Percentiles rank a stretch among this genome's conserved stretches.
Conservation (phyloP, 2,113 vertebrate species). For the Labeo catla region DNA sequence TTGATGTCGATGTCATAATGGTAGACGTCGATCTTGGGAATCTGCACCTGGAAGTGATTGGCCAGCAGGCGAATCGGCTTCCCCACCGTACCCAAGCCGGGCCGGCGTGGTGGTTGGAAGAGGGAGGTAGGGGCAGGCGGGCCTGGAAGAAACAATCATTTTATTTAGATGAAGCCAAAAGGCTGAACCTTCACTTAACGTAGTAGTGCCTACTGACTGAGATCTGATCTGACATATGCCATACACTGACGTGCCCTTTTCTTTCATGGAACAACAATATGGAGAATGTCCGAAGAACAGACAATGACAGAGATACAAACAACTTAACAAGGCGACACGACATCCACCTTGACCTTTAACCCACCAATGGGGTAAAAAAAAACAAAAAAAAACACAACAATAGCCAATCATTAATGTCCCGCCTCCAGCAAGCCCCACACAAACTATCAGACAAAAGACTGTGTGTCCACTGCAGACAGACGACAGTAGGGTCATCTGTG, state of each 20-base stretch:
- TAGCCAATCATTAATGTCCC: constrained; percentile 35
- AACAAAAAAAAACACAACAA: constrained; percentile 29
- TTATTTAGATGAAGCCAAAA: background rate
- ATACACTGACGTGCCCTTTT: background rate
- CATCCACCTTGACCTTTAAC: constrained; percentile 28
- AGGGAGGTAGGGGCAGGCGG: constrained; percentile 88
- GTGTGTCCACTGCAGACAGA: constrained; percentile 62
- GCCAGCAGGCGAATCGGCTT: constrained; percentile 97
- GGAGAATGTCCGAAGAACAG: background rate
- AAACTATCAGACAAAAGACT: constrained; percentile 67
- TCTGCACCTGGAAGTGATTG: constrained; percentile 99
- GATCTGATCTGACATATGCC: background rate
- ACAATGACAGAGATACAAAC: background rate
- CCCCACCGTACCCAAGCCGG: constrained; percentile 96
- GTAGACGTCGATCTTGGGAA: constrained; percentile 99
- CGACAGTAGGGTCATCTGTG: constrained; percentile 65
- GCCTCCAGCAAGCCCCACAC: constrained; percentile 57
- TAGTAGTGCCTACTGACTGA: background rate
- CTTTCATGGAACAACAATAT: background rate
- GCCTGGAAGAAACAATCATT: constrained; percentile 70
- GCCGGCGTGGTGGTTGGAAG: constrained; percentile 96
- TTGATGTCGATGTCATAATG: constrained; percentile 99
- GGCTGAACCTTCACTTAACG: background rate
- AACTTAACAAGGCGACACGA: background rate
- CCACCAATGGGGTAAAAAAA: background rate